A percentile compares a stretch with the other conserved stretches of the same genome.
Conservation (phyloP, 2,797 vertebrate genomes). For the Gobionotothen gibberifrons region DNA sequence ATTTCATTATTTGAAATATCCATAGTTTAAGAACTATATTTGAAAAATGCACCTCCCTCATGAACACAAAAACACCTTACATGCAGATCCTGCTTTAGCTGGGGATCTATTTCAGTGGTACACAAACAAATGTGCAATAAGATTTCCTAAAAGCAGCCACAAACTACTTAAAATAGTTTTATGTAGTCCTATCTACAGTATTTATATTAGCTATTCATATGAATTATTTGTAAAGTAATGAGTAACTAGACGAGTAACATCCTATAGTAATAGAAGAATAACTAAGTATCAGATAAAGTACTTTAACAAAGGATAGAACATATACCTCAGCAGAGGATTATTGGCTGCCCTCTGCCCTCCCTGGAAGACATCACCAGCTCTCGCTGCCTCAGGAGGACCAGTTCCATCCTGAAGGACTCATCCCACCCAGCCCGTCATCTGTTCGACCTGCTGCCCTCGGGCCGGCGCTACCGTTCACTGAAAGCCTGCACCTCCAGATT, state of each 20-base stretch:
- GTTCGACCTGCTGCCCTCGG: too few relatives aligned
- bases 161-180: not conserved
- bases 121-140: not conserved
- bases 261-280: not conserved
- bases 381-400: too few relatives aligned
- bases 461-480: too few relatives aligned
- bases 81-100: not conserved
- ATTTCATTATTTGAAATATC: not conserved
- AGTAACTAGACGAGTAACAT: too few relatives aligned
- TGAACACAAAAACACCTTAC: not conserved
- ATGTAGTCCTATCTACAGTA: not conserved
- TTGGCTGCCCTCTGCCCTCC: too few relatives aligned
- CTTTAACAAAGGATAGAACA: not conserved
- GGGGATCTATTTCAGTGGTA: not conserved
- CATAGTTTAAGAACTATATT: not conserved
- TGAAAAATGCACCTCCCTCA: not conserved
- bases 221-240: too few relatives aligned
- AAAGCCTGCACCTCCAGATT: too few relatives aligned
- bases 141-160: too few relatives aligned
- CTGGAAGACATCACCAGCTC: too few relatives aligned
- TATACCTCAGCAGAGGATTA: not conserved
- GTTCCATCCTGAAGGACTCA: too few relatives aligned
- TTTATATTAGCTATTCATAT: not conserved
- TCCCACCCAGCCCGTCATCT: too few relatives aligned
- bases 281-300: not conserved